phyloP scores from a whole-genome alignment of 2,888 invertebrate genomes.

The Leptopterna dolabrata region DNA sequence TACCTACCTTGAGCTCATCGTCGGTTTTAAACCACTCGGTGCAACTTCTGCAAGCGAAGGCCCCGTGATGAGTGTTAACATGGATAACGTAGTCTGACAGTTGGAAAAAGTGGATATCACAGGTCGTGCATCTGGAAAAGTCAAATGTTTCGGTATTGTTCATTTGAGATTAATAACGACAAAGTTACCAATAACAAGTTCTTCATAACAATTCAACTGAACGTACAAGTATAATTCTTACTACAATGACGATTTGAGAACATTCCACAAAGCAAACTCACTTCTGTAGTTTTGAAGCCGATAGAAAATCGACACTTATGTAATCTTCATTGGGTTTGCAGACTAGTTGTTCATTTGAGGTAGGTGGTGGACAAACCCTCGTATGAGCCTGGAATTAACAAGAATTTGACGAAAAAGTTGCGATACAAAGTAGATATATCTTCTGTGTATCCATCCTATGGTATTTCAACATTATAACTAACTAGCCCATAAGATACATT shows the following conservation, averaged over 20 bases:
- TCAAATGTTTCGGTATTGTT: too few species aligned
- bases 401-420: neutral
- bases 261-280: neutral
- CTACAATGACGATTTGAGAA: too few species aligned
- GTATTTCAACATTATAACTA: too few species aligned
- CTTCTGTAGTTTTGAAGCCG: neutral
- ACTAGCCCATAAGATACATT: too few species aligned
- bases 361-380: neutral
- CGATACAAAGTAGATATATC: too few species aligned
- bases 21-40: constrained; percentile 2
- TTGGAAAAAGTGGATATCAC: neutral
- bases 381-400: neutral
- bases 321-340: neutral
- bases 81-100: neutral
- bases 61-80: neutral
- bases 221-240: too few species aligned
- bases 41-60: neutral
- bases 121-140: neutral
- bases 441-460: too few species aligned
- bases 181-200: too few species aligned
- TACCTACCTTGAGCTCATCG: neutral
- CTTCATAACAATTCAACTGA: too few species aligned
- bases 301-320: neutral
- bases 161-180: neutral
- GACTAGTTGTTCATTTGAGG: neutral